A percentile compares a stretch with the other conserved stretches of the same genome.
phyloP scores from a whole-genome alignment of 2,113 vertebrate genomes.

The Mormyrus iriodes region DNA sequence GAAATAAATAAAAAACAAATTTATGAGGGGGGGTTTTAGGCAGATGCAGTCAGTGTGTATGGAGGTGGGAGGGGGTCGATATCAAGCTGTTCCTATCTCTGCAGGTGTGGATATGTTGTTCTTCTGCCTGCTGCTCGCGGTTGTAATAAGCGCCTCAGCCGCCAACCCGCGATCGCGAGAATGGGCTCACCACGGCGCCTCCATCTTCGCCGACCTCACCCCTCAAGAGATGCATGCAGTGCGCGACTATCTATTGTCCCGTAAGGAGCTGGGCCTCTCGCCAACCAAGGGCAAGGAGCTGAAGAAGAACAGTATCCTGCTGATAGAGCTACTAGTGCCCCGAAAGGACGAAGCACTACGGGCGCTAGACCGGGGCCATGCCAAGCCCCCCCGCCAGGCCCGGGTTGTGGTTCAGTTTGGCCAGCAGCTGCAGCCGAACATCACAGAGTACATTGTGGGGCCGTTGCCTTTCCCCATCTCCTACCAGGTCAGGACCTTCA shows the following conservation, averaged over 20 bases:
- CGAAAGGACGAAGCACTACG: slow-evolving; percentile 65
- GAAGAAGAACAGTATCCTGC: slow-evolving; percentile 75
- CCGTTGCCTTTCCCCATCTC: slow-evolving; percentile 65
- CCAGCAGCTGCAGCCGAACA: slow-evolving; percentile 63
- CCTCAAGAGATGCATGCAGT: slow-evolving; percentile 62
- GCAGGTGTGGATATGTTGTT: slow-evolving; percentile 49
- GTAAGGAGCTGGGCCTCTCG: slow-evolving; percentile 60
- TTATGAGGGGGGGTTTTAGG: neutral
- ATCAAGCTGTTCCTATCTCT: slow-evolving; percentile 11
- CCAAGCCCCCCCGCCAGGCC: slow-evolving; percentile 65
- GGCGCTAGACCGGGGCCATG: slow-evolving; percentile 60
- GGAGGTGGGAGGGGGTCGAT: neutral
- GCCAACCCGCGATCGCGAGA: slow-evolving; percentile 42
- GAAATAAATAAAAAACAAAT: neutral
- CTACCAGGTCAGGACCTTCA: slow-evolving; percentile 44
- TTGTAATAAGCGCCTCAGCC: slow-evolving; percentile 34
- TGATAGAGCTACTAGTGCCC: slow-evolving; percentile 79
- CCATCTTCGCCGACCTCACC: slow-evolving; percentile 76
- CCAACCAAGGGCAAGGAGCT: slow-evolving; percentile 30
- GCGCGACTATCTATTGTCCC: slow-evolving; percentile 60
- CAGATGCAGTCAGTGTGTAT: neutral
- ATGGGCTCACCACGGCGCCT: slow-evolving; percentile 60
- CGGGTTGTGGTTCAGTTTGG: slow-evolving; percentile 74
- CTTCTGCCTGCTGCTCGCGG: slow-evolving; percentile 42
- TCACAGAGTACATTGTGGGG: slow-evolving; percentile 75